Percentiles rank a stretch among this genome's conserved stretches.
These are phyloP conservation scores for Loriculus beryllinus DNA, from an alignment of 2,797 vertebrate genomes.

Conservation along the genomic window DNA sequence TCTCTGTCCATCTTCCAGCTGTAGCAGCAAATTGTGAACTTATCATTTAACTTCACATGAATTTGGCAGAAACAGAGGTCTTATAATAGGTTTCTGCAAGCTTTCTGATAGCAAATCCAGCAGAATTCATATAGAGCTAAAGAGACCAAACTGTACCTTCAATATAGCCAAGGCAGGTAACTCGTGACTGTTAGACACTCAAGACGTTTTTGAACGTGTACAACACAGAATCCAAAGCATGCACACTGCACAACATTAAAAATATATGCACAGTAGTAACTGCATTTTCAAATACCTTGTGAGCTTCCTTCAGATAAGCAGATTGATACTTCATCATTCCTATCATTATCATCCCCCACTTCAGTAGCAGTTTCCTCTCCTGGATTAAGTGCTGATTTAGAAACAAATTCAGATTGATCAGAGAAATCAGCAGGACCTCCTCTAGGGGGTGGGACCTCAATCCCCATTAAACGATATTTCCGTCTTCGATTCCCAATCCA, in stretches of 20 bases:
- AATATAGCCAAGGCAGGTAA: not conserved
- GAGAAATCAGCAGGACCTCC: slow-evolving; percentile 92
- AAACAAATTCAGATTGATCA: slow-evolving; percentile 78
- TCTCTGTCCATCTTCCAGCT: not conserved
- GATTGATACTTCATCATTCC: slow-evolving; percentile 87
- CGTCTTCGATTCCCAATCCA: slow-evolving; percentile 99
- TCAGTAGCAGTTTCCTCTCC: slow-evolving; percentile 84
- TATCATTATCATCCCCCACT: slow-evolving; percentile 84
- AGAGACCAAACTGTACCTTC: not conserved
- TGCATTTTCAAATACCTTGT: slow-evolving; percentile 76
- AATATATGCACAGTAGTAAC: slow-evolving; percentile 26
- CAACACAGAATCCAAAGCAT: slow-evolving; percentile 50
- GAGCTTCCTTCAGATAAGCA: slow-evolving; percentile 91
- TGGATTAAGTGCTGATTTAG: slow-evolving; percentile 81
- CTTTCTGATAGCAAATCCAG: not conserved
- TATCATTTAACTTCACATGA: not conserved
- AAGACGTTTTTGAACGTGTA: not conserved
- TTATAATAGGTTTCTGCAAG: not conserved
- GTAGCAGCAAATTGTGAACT: not conserved
- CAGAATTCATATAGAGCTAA: not conserved
- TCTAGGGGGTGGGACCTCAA: slow-evolving; percentile 94
- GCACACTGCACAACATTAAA: slow-evolving; percentile 47
- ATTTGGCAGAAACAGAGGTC: not conserved
- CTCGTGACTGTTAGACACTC: not conserved
- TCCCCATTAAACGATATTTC: slow-evolving; percentile 98